Percentiles rank a stretch among this genome's conserved stretches.
These are phyloP conservation scores for Drosophila prostipennis DNA, from an alignment of 2,888 invertebrate species.

Conservation along the genomic window DNA sequence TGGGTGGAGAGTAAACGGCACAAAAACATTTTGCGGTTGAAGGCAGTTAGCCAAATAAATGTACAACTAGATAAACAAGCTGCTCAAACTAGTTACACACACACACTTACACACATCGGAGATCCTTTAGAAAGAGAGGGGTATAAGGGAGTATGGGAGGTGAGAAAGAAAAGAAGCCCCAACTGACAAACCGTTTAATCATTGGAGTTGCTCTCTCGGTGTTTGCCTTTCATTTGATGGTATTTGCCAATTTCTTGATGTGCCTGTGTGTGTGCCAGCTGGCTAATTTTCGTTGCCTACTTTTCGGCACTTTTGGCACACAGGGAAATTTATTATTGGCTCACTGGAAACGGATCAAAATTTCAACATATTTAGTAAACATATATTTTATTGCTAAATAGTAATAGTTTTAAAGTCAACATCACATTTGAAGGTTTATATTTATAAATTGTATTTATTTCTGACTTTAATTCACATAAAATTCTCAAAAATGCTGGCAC, in stretches of 20 bases:
- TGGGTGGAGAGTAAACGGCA: constrained; percentile 1
- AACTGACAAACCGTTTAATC: constrained; percentile 50
- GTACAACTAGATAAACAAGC: constrained; percentile 75
- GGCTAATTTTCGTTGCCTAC: constrained; percentile 34
- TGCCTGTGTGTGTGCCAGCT: constrained; percentile 16
- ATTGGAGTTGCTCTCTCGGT: constrained; percentile 45
- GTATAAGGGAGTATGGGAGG: neutral
- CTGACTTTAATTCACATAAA: no score
- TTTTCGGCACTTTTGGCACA: constrained; percentile 2
- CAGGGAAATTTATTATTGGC: neutral
- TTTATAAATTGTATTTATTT: no score
- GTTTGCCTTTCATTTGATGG: constrained; percentile 68
- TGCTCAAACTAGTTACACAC: constrained; percentile 57
- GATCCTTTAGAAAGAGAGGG: neutral
- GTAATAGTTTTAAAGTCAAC: neutral
- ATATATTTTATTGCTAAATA: no score
- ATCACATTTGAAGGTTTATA: no score
- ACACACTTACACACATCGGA: constrained; percentile 16
- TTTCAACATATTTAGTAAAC: no score
- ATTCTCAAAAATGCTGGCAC: no score
- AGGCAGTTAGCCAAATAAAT: constrained; percentile 78
- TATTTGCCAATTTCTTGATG: constrained; percentile 46
- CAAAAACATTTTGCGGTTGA: constrained; percentile 62
- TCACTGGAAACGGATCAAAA: neutral
- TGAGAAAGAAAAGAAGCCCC: neutral